phyloP scores from a whole-genome alignment of 2,113 vertebrate species.

The Pseudorasbora parva region DNA sequence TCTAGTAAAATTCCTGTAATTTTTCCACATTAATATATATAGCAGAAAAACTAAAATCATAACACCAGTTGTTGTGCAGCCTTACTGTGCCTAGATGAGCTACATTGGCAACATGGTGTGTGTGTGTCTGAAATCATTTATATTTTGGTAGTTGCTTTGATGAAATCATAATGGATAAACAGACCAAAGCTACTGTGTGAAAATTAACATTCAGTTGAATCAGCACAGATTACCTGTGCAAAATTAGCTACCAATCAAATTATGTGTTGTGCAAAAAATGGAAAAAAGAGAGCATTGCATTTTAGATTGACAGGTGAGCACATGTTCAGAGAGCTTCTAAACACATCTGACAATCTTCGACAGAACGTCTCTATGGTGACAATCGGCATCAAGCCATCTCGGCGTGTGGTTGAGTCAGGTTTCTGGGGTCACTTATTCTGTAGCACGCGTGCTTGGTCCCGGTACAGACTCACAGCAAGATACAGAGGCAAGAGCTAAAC shows the following conservation, averaged over 20 bases:
- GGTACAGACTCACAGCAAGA: slow-evolving; percentile 36
- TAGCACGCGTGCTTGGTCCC: slow-evolving; percentile 28
- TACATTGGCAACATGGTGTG: background rate
- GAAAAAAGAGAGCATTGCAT: background rate
- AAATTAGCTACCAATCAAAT: background rate
- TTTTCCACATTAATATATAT: too few species aligned
- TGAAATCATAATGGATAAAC: slow-evolving; percentile 10
- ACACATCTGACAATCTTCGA: slow-evolving; percentile 42
- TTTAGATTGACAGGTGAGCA: slow-evolving; percentile 8
- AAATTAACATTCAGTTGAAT: slow-evolving; percentile 22
- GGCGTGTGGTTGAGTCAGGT: slow-evolving; percentile 32
- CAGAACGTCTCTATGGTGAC: slow-evolving; percentile 42
- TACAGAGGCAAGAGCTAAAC: slow-evolving; percentile 10
- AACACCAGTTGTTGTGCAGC: background rate
- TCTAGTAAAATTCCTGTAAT: background rate
- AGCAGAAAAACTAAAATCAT: too few species aligned
- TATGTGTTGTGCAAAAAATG: background rate
- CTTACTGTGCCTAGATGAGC: background rate
- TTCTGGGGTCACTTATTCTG: slow-evolving; percentile 39
- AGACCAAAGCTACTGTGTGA: slow-evolving; percentile 3
- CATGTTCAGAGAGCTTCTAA: slow-evolving; percentile 23
- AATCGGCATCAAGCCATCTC: slow-evolving; percentile 34
- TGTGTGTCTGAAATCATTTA: slow-evolving; percentile 7
- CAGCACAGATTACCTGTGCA: background rate
- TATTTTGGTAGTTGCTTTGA: slow-evolving; percentile 15